Evolutionary conservation across 2,797 vertebrate genomes (phyloP).

Genomic region (Fratercula arctica): DNA sequence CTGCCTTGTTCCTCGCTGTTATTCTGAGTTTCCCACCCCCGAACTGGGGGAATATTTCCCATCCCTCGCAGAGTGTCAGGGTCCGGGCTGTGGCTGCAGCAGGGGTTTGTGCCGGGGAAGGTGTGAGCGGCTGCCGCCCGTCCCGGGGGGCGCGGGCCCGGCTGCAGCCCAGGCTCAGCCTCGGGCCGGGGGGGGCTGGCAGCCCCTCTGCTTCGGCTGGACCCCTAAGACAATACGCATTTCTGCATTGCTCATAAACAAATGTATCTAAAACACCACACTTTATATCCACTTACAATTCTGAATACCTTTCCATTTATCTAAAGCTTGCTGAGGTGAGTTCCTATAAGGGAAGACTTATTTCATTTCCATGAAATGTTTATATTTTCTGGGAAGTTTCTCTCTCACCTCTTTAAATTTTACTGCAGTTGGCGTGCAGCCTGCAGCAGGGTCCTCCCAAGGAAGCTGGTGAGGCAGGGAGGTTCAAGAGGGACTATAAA

Average conservation of each 20-base stretch:
- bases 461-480: slow-evolving; percentile 84
- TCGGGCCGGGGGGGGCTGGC: background rate
- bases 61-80: background rate
- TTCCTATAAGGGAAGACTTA: slow-evolving; percentile 79
- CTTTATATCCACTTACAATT: slow-evolving; percentile 61
- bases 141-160: background rate
- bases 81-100: background rate
- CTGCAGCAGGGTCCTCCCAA: slow-evolving; percentile 86
- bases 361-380: slow-evolving; percentile 88
- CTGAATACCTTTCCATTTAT: slow-evolving; percentile 70
- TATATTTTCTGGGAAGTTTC: slow-evolving; percentile 94
- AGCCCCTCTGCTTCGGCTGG: background rate
- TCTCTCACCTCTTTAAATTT: slow-evolving; percentile 99
- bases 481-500: slow-evolving; percentile 86
- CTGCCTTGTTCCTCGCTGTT: background rate
- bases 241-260: slow-evolving; percentile 56
- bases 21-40: background rate
- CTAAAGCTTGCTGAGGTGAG: slow-evolving; percentile 63
- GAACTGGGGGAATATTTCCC: background rate
- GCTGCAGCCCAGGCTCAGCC: background rate
- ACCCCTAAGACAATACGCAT: background rate
- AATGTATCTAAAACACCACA: slow-evolving; percentile 43
- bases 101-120: background rate
- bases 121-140: background rate
- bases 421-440: slow-evolving; percentile 90